Conservation (phyloP, 2,888 invertebrate species). For the Eudemis profundana region DNA sequence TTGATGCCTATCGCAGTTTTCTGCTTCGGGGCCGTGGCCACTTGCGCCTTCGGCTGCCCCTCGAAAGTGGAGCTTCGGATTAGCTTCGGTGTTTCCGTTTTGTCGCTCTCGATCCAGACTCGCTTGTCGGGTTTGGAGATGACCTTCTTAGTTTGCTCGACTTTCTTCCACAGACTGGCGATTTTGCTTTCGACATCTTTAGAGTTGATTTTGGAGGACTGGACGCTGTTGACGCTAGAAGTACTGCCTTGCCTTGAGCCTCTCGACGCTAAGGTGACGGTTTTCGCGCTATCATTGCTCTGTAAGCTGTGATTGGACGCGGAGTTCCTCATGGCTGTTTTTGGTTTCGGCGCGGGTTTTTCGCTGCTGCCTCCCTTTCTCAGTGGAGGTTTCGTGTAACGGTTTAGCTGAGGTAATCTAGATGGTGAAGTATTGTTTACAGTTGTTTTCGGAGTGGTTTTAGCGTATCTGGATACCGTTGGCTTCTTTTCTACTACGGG, state of each 20-base stretch:
- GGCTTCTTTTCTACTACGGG: conserved; percentile 63
- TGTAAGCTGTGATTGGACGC: conserved; percentile 85
- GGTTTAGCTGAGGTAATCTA: conserved; percentile 70
- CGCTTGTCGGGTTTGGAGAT: conserved; percentile 85
- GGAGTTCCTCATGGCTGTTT: conserved; percentile 77
- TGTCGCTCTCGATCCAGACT: conserved; percentile 85
- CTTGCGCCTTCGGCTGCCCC: conserved; percentile 76
- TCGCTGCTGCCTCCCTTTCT: conserved; percentile 58
- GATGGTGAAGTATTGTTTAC: conserved; percentile 75
- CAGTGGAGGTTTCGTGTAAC: conserved; percentile 61
- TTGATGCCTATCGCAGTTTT: conserved; percentile 79
- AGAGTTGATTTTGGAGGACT: conserved; percentile 79
- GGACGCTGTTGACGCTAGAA: conserved; percentile 87
- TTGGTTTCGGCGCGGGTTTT: conserved; percentile 57
- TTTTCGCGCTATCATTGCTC: conserved; percentile 80
- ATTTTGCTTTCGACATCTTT: conserved; percentile 92
- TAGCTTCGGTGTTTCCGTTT: conserved; percentile 73
- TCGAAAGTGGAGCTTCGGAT: conserved; percentile 88
- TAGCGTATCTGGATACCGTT: conserved; percentile 55
- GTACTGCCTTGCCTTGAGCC: conserved; percentile 74
- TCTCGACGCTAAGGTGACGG: conserved; percentile 69
- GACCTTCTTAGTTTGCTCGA: conserved; percentile 88
- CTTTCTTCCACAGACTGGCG: conserved; percentile 92
- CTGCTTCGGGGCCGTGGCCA: conserved; percentile 74
- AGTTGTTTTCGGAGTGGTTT: conserved; percentile 65